phyloP scores from a whole-genome alignment of 2,797 vertebrate species.

The Cheirogaleus major region DNA sequence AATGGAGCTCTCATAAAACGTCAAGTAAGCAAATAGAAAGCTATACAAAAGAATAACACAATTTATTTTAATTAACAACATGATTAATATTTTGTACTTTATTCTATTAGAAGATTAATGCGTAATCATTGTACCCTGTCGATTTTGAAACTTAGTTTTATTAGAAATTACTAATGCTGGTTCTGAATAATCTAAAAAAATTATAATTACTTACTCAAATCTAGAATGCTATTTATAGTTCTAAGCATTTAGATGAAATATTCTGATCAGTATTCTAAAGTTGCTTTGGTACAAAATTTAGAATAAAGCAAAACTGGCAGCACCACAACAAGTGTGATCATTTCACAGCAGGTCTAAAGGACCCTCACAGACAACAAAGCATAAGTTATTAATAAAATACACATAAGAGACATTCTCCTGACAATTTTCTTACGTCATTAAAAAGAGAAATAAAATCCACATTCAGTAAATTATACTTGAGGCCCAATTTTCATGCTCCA shows the following conservation, averaged over 20 bases:
- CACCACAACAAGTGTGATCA: constrained; percentile 60
- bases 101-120: constrained; percentile 20
- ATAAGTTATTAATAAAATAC: constrained; percentile 28
- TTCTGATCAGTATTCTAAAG: constrained; percentile 56
- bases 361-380: constrained; percentile 42
- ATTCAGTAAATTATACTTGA: constrained; percentile 61
- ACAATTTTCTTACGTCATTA: constrained; percentile 61
- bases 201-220: constrained; percentile 51
- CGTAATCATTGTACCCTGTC: constrained; percentile 68
- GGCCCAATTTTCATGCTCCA: constrained; percentile 75
- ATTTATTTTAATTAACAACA: constrained; percentile 39
- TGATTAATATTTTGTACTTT: constrained; percentile 53
- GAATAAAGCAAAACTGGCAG: constrained; percentile 63
- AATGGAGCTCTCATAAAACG: neutral
- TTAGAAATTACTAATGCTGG: constrained; percentile 72
- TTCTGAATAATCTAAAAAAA: constrained; percentile 67
- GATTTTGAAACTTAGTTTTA: constrained; percentile 65
- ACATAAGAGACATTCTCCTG: constrained; percentile 42
- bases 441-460: constrained; percentile 76
- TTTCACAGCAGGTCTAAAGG: constrained; percentile 57
- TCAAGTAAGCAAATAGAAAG: constrained; percentile 61
- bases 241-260: constrained; percentile 32
- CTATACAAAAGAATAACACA: constrained; percentile 31
- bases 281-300: constrained; percentile 76
- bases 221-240: constrained; percentile 52